phyloP scores from a whole-genome alignment of 2,113 vertebrate species.

The Pavo muticus region DNA sequence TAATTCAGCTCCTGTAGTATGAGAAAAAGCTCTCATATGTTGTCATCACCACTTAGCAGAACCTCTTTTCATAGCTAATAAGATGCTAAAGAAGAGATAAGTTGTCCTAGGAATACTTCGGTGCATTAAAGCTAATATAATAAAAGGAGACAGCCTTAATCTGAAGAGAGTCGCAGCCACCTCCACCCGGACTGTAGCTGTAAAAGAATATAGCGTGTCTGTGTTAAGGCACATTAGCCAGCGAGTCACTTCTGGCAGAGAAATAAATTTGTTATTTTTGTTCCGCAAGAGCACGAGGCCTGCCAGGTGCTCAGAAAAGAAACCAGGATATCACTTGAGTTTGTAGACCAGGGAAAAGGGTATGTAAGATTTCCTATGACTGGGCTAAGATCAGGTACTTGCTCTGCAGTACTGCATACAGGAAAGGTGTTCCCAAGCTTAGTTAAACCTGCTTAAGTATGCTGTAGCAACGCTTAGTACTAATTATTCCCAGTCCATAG shows the following conservation, averaged over 20 bases:
- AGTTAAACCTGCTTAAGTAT: not conserved
- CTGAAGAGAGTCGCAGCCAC: not conserved
- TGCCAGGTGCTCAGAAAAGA: not conserved
- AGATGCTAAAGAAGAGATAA: not conserved
- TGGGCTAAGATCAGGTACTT: not conserved
- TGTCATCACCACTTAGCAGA: constrained; percentile 17
- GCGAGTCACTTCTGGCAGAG: constrained; percentile 15
- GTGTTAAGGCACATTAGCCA: not conserved
- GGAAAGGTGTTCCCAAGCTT: not conserved
- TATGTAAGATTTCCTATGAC: not conserved
- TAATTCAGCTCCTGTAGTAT: not conserved
- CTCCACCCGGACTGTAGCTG: not conserved
- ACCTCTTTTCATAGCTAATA: not conserved
- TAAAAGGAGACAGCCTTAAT: constrained; percentile 29
- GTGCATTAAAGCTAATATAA: not conserved
- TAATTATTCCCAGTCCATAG: not conserved
- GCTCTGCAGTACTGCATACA: not conserved
- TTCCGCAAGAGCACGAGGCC: not conserved
- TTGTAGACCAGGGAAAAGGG: not conserved
- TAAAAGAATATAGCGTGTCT: not conserved
- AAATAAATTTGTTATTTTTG: not conserved
- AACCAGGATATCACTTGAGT: not conserved
- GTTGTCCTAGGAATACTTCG: constrained; percentile 17
- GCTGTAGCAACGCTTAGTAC: not conserved
- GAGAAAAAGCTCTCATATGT: not conserved